Percentiles rank a stretch among this genome's conserved stretches.
Evolutionary conservation across 1,140 invertebrate genomes (phyloP).

Genomic region (Nylanderia fulva): DNA sequence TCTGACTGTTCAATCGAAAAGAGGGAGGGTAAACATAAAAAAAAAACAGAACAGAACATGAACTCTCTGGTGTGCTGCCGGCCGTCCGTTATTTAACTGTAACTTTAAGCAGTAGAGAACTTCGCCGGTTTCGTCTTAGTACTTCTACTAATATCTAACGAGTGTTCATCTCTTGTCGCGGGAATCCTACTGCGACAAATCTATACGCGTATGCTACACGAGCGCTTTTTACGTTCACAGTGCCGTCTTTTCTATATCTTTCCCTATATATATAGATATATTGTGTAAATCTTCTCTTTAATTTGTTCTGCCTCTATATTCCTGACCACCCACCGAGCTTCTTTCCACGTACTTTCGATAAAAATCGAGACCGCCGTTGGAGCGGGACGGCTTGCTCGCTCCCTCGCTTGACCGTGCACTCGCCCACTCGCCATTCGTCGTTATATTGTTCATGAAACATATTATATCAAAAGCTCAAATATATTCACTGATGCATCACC

Average conservation of each 20-base stretch:
- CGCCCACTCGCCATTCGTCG: neutral
- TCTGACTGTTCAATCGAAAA: constrained; percentile 46
- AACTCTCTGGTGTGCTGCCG: constrained; percentile 57
- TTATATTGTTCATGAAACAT: constrained; percentile 13
- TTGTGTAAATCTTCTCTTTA: neutral
- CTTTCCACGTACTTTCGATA: constrained; percentile 14
- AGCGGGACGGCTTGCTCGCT: constrained; percentile 24
- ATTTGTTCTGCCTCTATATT: neutral
- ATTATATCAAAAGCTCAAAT: constrained; percentile 4
- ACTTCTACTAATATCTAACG: constrained; percentile 70
- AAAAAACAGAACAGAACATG: constrained; percentile 4
- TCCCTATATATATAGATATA: no score
- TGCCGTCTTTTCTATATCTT: constrained; percentile 38
- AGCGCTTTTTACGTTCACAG: constrained; percentile 55
- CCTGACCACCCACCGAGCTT: neutral
- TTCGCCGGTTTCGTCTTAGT: constrained; percentile 76
- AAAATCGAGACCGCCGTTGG: constrained; percentile 44
- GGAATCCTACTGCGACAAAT: constrained; percentile 34
- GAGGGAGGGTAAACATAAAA: constrained; percentile 9
- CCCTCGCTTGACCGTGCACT: constrained; percentile 38
- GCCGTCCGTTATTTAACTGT: constrained; percentile 69
- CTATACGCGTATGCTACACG: constrained; percentile 58
- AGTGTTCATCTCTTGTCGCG: constrained; percentile 50
- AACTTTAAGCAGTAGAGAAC: constrained; percentile 77
- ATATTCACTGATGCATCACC: neutral